These are phyloP conservation scores for Chrysochloris asiatica DNA, from an alignment of 2,113 vertebrate species.

Conservation along the genomic window DNA sequence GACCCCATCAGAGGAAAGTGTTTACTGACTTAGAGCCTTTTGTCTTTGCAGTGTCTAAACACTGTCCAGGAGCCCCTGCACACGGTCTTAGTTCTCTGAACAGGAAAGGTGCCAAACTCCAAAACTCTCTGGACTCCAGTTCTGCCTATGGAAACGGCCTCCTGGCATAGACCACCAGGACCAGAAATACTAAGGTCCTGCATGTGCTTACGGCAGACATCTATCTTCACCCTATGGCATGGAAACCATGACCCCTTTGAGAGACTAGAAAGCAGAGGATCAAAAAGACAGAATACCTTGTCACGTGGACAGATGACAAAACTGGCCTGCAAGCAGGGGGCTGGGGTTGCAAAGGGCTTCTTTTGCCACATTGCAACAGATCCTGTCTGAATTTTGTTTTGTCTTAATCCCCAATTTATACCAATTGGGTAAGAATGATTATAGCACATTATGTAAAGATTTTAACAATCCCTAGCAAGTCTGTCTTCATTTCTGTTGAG, in stretches of 20 bases:
- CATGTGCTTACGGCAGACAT: not conserved
- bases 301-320: not conserved
- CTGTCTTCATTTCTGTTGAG: not conserved
- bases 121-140: not conserved
- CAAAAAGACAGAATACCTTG: not conserved
- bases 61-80: not conserved
- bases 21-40: no score
- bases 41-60: not conserved
- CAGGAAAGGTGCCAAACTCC: not conserved
- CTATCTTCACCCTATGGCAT: not conserved
- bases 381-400: not conserved
- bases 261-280: not conserved
- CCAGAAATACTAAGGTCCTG: not conserved
- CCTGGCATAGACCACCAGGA: not conserved
- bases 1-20: not conserved
- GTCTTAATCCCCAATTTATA: not conserved
- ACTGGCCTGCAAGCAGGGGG: accelerated
- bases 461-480: constrained; percentile 7
- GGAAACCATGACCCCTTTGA: not conserved
- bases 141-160: not conserved
- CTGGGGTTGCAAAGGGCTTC: not conserved
- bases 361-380: not conserved
- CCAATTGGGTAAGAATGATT: not conserved
- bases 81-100: not conserved
- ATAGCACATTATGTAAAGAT: not conserved